Conservation (phyloP, 2,113 vertebrate species). For the Oophaga pumilio region DNA sequence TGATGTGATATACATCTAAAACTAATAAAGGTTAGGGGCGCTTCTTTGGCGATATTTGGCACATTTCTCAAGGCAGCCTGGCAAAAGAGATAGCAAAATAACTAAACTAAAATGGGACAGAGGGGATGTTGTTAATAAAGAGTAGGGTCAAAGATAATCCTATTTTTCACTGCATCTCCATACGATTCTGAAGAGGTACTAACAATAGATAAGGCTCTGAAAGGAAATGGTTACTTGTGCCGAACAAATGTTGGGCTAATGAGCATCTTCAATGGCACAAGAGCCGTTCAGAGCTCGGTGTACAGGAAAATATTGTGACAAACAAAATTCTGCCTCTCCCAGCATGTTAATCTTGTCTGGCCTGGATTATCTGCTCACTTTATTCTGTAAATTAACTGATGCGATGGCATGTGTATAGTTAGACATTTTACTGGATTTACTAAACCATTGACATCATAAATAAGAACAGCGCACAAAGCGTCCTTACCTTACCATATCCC, state of each 20-base stretch:
- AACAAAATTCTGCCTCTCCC: background rate
- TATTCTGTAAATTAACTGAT: constrained; percentile 8
- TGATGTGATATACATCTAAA: background rate
- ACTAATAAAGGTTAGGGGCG: background rate
- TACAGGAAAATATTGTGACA: constrained; percentile 1
- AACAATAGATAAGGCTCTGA: constrained; percentile 38
- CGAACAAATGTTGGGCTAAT: constrained; percentile 28
- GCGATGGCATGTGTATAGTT: background rate
- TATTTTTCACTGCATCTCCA: constrained; percentile 12
- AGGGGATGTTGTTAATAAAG: constrained; percentile 36
- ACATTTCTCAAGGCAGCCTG: background rate
- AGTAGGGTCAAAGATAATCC: constrained; percentile 45
- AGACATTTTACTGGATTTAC: background rate
- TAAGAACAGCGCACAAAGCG: background rate
- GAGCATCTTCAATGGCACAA: constrained; percentile 13
- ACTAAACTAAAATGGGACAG: constrained; percentile 46
- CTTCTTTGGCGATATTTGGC: background rate
- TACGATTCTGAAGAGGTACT: constrained; percentile 29
- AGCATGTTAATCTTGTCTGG: background rate
- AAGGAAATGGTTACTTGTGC: constrained; percentile 17
- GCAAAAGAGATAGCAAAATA: constrained; percentile 16
- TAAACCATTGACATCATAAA: background rate
- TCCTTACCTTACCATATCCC: background rate
- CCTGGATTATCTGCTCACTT: background rate
- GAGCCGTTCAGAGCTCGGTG: background rate